Percentiles rank a stretch among this genome's conserved stretches.
Evolutionary conservation across 1,140 invertebrate species (phyloP).

Genomic region (Gryon sp.): DNA sequence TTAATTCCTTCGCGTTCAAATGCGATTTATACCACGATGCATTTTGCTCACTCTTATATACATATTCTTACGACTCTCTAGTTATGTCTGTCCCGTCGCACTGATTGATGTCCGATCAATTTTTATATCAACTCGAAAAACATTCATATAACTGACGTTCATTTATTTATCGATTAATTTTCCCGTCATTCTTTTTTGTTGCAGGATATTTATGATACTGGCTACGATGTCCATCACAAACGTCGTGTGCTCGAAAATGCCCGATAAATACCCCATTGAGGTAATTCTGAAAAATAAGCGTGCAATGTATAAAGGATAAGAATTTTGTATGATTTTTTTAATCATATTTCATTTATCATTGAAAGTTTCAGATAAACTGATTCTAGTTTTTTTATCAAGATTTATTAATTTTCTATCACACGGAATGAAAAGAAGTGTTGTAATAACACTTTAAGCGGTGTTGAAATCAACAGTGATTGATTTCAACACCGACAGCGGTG

Average conservation of each 20-base stretch:
- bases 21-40: slow-evolving; percentile 26
- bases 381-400: too few relatives aligned
- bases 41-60: slow-evolving; percentile 26
- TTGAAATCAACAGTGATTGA: too few relatives aligned
- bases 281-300: slow-evolving; percentile 55
- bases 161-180: slow-evolving; percentile 26
- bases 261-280: slow-evolving; percentile 75
- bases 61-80: too few relatives aligned
- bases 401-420: too few relatives aligned
- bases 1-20: slow-evolving; percentile 57
- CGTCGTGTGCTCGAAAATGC: slow-evolving; percentile 67
- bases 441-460: too few relatives aligned
- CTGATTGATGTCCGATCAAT: slow-evolving; percentile 35
- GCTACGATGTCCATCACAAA: slow-evolving; percentile 64
- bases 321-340: background rate
- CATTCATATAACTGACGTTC: slow-evolving; percentile 10
- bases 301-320: background rate
- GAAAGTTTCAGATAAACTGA: too few relatives aligned
- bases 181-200: slow-evolving; percentile 67
- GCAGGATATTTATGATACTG: slow-evolving; percentile 70
- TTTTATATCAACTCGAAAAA: slow-evolving; percentile 20
- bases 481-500: too few relatives aligned
- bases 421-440: too few relatives aligned
- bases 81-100: background rate
- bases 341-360: background rate